Evolutionary conservation across 2,797 vertebrate genomes (phyloP).

Genomic region (Nannoperca obscura): DNA sequence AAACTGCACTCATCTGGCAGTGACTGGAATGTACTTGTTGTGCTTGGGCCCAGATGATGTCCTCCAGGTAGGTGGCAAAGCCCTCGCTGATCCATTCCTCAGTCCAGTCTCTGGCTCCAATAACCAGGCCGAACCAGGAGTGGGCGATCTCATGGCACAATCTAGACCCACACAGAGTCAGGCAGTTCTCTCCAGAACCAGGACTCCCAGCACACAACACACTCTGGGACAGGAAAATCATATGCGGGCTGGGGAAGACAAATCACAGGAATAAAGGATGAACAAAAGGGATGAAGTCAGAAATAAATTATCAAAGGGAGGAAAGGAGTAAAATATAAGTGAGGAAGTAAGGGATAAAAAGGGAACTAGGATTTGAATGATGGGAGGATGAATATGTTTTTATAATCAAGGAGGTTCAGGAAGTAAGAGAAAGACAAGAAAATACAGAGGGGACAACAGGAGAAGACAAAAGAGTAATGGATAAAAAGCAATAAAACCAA

Average conservation of each 20-base stretch:
- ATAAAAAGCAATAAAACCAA: constrained; percentile 15
- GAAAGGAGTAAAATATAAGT: constrained; percentile 8
- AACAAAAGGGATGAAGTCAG: background rate
- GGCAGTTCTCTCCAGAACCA: constrained; percentile 58
- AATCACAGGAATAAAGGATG: constrained; percentile 51
- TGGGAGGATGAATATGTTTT: constrained; percentile 15
- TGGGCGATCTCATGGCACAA: constrained; percentile 98
- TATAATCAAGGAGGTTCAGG: constrained; percentile 18
- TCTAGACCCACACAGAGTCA: constrained; percentile 90
- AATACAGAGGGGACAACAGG: constrained; percentile 7
- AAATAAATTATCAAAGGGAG: constrained; percentile 19
- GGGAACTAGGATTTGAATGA: constrained; percentile 11
- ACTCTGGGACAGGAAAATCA: constrained; percentile 96
- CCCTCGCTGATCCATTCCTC: constrained; percentile 99
- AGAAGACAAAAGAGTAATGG: background rate
- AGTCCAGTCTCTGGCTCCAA: constrained; percentile 96
- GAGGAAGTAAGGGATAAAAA: constrained; percentile 6
- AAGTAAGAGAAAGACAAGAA: constrained; percentile 25
- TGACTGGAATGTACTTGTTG: constrained; percentile 86
- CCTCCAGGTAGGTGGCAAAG: constrained; percentile 96
- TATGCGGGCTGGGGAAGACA: constrained; percentile 91
- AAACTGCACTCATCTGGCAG: background rate
- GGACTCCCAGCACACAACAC: constrained; percentile 74
- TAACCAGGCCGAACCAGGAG: constrained; percentile 96
- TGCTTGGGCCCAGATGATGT: constrained; percentile 91